A percentile compares a stretch with the other conserved stretches of the same genome.
Conservation (phyloP, 2,888 invertebrate species). For the Cetonia aurata region DNA sequence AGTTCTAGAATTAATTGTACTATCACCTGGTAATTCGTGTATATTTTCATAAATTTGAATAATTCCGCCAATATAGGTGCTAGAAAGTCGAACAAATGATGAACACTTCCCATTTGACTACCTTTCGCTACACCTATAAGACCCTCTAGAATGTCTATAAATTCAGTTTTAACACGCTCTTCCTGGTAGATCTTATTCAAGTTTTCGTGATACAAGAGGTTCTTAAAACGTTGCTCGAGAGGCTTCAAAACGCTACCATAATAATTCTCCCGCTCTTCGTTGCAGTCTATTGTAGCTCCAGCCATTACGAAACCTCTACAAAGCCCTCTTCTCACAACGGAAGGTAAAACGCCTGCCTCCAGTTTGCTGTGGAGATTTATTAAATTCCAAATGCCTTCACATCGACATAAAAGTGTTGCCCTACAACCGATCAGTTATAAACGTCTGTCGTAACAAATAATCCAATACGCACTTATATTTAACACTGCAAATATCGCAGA, state of each 20-base stretch:
- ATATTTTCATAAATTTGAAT: slow-evolving; percentile 78
- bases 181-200: slow-evolving; percentile 72
- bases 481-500: slow-evolving; percentile 65
- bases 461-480: slow-evolving; percentile 61
- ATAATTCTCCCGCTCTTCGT: slow-evolving; percentile 58
- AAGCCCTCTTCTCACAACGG: slow-evolving; percentile 74
- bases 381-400: slow-evolving; percentile 71
- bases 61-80: slow-evolving; percentile 76
- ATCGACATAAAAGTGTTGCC: slow-evolving; percentile 70
- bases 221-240: slow-evolving; percentile 69
- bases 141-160: slow-evolving; percentile 79
- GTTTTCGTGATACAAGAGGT: slow-evolving; percentile 68
- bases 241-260: slow-evolving; percentile 66
- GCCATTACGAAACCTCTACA: slow-evolving; percentile 80
- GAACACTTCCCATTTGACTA: slow-evolving; percentile 67
- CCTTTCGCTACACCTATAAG: slow-evolving; percentile 67
- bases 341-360: slow-evolving; percentile 69
- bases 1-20: slow-evolving; percentile 82
- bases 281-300: slow-evolving; percentile 68
- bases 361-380: slow-evolving; percentile 69
- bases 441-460: slow-evolving; percentile 2
- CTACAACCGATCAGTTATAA: slow-evolving; percentile 59
- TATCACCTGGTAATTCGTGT: slow-evolving; percentile 81
- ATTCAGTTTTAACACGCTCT: slow-evolving; percentile 75
- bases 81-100: slow-evolving; percentile 71